A percentile compares a stretch with the other conserved stretches of the same genome.
Conservation (phyloP, 2,888 invertebrate species). For the Meteorus cinctellus region DNA sequence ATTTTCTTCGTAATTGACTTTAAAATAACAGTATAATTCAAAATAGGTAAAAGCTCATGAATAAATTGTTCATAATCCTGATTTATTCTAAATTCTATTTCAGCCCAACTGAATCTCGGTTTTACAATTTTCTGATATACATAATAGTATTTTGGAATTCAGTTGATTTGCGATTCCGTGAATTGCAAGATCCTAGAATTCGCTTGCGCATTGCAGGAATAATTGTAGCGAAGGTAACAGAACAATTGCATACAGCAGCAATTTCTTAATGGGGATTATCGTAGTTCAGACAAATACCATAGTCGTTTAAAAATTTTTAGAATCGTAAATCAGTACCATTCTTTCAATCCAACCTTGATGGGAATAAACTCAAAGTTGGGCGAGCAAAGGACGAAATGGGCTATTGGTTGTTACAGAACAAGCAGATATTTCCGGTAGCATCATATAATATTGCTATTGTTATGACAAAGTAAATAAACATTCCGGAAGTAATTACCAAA, state of each 20-base stretch:
- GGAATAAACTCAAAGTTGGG: background rate
- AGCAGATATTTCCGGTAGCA: background rate
- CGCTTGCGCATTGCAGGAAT: conserved; percentile 1
- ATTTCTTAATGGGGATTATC: background rate
- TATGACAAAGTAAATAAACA: conserved; percentile 15
- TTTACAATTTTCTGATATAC: conserved; percentile 4
- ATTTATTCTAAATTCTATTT: background rate
- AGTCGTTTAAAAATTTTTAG: background rate
- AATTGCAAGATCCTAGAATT: background rate
- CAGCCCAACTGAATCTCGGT: background rate
- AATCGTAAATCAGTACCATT: background rate
- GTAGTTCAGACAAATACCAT: too few species aligned
- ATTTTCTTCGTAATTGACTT: background rate
- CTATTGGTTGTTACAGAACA: background rate
- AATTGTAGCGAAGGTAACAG: conserved; percentile 3
- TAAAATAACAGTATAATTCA: background rate
- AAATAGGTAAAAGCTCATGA: background rate
- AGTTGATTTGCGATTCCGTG: conserved; percentile 9
- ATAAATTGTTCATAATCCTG: background rate
- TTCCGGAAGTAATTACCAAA: background rate
- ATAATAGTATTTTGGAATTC: conserved; percentile 10
- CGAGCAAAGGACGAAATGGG: background rate
- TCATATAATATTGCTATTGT: background rate
- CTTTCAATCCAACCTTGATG: background rate
- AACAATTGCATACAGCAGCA: background rate